Conservation (phyloP, 2,797 vertebrate species). For the Acrocephalus scirpaceus region DNA sequence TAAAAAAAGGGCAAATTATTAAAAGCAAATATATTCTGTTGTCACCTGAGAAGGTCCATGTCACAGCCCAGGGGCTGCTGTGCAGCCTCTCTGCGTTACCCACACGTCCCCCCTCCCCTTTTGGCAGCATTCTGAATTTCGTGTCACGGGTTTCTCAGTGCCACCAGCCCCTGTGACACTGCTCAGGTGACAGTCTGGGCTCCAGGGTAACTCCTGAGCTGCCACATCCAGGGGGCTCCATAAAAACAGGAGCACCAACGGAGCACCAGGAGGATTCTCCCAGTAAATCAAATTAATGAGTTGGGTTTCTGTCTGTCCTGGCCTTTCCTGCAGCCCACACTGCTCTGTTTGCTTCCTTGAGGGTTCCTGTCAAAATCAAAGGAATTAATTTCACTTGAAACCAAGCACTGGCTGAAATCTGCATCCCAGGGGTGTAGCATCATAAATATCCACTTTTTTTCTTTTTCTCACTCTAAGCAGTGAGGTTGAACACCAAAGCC, state of each 20-base stretch:
- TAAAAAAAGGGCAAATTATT: neutral
- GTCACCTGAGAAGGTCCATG: neutral
- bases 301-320: neutral
- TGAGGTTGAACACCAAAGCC: neutral
- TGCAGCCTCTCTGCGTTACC: neutral
- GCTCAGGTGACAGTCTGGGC: neutral
- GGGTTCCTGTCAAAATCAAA: neutral
- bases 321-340: neutral
- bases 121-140: neutral
- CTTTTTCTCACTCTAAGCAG: neutral
- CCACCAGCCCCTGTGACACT: neutral
- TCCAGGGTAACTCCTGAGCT: neutral
- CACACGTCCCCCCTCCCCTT: accelerated
- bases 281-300: accelerated
- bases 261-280: neutral
- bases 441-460: neutral
- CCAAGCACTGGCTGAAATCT: neutral
- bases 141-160: neutral
- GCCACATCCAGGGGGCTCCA: neutral
- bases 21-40: neutral
- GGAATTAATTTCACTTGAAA: neutral
- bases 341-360: neutral
- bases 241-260: accelerated
- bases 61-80: neutral
- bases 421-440: neutral